Evolutionary conservation across 2,113 vertebrate genomes (phyloP).

Genomic region (Hirundichthys speculiger): DNA sequence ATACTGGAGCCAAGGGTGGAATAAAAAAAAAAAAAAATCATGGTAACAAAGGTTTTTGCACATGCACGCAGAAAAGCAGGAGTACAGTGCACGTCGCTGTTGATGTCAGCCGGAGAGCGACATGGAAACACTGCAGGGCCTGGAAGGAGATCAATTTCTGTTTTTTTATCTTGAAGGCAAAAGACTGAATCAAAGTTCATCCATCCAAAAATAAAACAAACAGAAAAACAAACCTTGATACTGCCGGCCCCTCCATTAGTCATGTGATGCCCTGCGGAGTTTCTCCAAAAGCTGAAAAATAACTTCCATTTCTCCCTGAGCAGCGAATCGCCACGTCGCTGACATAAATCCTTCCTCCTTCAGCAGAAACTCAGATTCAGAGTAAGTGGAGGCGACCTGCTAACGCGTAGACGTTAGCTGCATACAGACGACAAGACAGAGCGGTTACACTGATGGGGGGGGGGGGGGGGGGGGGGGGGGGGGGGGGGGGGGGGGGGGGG

Average conservation of each 20-base stretch:
- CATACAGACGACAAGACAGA: too few species aligned
- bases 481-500: too few species aligned
- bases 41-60: too few species aligned
- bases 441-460: constrained; percentile 19
- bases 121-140: constrained; percentile 9
- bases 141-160: constrained; percentile 11
- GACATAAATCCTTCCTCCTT: constrained; percentile 37
- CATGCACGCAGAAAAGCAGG: too few species aligned
- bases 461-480: too few species aligned
- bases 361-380: too few species aligned
- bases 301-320: constrained; percentile 45
- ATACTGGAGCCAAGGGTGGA: too few species aligned
- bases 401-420: neutral
- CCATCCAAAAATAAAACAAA: constrained; percentile 20
- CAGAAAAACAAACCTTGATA: neutral
- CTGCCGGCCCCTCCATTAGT: constrained; percentile 8
- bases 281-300: constrained; percentile 12
- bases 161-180: neutral
- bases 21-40: too few species aligned
- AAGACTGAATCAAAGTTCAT: constrained; percentile 25
- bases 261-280: constrained; percentile 18
- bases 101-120: constrained; percentile 9
- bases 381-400: constrained; percentile 25
- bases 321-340: constrained; percentile 29
- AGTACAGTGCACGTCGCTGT: too few species aligned